These are phyloP conservation scores for Pelochelys cantorii DNA, from an alignment of 2,797 vertebrate genomes.

Conservation along the genomic window DNA sequence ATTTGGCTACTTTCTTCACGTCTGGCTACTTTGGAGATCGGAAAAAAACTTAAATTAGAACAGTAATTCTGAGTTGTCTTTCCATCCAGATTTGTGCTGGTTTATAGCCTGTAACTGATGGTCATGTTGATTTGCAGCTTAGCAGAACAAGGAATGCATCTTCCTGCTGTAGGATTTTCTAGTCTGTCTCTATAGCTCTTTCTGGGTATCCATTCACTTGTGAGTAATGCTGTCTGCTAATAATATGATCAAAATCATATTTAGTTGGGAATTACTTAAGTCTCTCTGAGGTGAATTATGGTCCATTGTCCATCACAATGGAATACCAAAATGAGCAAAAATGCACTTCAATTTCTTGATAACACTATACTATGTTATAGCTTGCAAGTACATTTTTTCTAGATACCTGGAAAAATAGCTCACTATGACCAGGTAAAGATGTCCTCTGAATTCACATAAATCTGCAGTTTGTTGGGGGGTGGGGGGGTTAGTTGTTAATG, in stretches of 20 bases:
- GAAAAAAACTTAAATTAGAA: not conserved
- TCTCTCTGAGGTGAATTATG: not conserved
- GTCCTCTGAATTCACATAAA: not conserved
- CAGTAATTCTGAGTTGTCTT: not conserved
- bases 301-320: not conserved
- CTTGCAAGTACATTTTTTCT: not conserved
- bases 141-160: not conserved
- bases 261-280: not conserved
- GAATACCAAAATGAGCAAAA: not conserved
- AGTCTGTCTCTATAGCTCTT: not conserved
- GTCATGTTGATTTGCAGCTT: not conserved
- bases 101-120: not conserved
- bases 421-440: not conserved
- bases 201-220: not conserved
- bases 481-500: not conserved
- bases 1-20: not conserved
- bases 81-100: not conserved
- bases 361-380: not conserved
- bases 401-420: not conserved
- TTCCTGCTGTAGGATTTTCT: not conserved
- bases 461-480: not conserved
- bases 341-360: not conserved
- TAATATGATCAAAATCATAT: not conserved
- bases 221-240: not conserved
- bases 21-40: not conserved